Evolutionary conservation across 2,113 vertebrate species (phyloP).

Genomic region (Xiphophorus couchianus): DNA sequence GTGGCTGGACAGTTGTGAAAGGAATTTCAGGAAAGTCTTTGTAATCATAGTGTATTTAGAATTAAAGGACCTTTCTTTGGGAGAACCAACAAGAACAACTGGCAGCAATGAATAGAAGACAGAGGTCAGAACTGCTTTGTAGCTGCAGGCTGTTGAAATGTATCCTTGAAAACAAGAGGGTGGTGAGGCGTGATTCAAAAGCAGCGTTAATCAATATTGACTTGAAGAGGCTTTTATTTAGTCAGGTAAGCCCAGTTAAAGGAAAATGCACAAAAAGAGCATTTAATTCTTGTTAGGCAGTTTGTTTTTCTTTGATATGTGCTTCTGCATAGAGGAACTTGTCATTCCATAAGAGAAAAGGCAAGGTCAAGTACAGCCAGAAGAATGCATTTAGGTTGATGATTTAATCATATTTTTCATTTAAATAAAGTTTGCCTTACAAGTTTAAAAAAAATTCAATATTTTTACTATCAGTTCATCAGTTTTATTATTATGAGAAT

Average conservation of each 20-base stretch:
- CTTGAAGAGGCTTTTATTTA: constrained; percentile 16
- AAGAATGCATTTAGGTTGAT: background rate
- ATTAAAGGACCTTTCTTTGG: constrained; percentile 40
- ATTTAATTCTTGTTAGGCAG: background rate
- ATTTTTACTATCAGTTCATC: too few species aligned
- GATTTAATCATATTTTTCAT: background rate
- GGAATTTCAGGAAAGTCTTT: constrained; percentile 55
- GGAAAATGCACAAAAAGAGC: background rate
- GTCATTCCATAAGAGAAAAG: background rate
- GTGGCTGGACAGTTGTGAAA: constrained; percentile 36
- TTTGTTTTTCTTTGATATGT: background rate
- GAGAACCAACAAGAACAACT: constrained; percentile 23
- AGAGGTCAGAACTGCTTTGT: constrained; percentile 49
- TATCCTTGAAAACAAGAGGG: constrained; percentile 31
- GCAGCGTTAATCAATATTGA: constrained; percentile 2
- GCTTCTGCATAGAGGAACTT: background rate
- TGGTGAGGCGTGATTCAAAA: background rate
- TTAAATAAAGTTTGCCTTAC: background rate
- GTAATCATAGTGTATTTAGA: constrained; percentile 50
- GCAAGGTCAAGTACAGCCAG: background rate
- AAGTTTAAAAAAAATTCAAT: background rate
- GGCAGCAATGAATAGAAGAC: constrained; percentile 31
- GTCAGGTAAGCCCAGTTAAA: background rate
- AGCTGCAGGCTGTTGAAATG: constrained; percentile 22
- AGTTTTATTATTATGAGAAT: too few species aligned